phyloP scores from a whole-genome alignment of 53 echinoderm and acorn worm genomes.

The Arbacia lixula region DNA sequence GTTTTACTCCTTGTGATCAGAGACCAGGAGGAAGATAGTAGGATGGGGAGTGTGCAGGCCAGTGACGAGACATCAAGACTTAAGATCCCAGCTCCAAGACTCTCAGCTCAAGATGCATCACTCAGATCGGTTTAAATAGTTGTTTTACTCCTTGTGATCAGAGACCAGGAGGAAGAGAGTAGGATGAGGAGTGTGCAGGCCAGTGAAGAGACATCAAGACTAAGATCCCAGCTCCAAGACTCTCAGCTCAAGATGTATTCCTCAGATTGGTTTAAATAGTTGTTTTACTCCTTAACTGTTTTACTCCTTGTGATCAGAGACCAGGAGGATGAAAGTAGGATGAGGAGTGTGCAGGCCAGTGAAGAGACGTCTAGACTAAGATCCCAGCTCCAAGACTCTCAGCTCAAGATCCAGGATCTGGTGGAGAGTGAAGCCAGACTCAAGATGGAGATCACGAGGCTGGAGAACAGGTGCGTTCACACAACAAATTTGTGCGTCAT shows the following conservation, averaged over 20 bases:
- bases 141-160: background rate
- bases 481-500: too few species aligned
- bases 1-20: too few species aligned
- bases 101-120: background rate
- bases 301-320: background rate
- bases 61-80: background rate
- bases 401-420: conserved; percentile 43
- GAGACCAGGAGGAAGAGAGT: conserved; percentile 1
- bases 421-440: conserved; percentile 46
- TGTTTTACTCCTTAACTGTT: background rate
- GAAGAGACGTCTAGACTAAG: conserved; percentile 45
- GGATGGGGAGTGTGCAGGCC: background rate
- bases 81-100: background rate
- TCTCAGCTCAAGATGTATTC: background rate
- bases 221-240: conserved; percentile 11
- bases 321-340: conserved; percentile 38
- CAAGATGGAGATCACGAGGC: conserved; percentile 53
- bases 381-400: conserved; percentile 51
- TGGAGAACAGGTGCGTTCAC: conserved; percentile 50
- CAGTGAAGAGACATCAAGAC: conserved; percentile 26
- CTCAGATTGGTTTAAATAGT: background rate
- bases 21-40: background rate
- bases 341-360: conserved; percentile 46
- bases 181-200: conserved; percentile 12
- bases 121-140: background rate